A percentile compares a stretch with the other conserved stretches of the same genome.
phyloP scores from a whole-genome alignment of 2,797 vertebrate species.

The Champsocephalus esox region DNA sequence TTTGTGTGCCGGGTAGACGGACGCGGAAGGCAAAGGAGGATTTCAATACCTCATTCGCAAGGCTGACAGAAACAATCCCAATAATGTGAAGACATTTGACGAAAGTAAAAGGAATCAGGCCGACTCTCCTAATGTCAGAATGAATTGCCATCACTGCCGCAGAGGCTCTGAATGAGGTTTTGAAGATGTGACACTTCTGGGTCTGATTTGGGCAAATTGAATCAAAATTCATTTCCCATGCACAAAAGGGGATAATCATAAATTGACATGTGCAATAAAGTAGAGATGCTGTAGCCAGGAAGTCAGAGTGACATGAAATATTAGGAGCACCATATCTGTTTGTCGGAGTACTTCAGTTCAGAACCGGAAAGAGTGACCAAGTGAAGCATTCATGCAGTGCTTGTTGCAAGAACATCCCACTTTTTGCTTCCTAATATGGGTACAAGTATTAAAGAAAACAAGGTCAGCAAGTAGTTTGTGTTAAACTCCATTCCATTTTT shows the following conservation, averaged over 20 bases:
- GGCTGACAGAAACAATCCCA: constrained; percentile 59
- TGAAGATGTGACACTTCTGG: constrained; percentile 66
- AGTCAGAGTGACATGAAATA: constrained; percentile 37
- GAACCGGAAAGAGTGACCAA: constrained; percentile 12
- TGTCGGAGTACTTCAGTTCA: constrained; percentile 6
- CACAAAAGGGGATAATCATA: constrained; percentile 47
- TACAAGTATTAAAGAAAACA: neutral
- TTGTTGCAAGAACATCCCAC: neutral
- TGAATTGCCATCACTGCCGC: constrained; percentile 53
- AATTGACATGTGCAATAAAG: constrained; percentile 52
- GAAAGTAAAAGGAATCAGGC: constrained; percentile 44
- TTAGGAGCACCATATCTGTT: constrained; percentile 24
- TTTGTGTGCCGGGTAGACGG: constrained; percentile 52
- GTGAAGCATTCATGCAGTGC: neutral
- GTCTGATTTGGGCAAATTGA: constrained; percentile 59
- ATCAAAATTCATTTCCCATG: constrained; percentile 21
- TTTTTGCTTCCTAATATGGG: too few species aligned
- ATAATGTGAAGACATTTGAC: constrained; percentile 48
- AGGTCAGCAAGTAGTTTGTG: neutral
- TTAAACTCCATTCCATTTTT: neutral
- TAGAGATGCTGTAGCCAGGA: constrained; percentile 25
- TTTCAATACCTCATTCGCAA: constrained; percentile 60
- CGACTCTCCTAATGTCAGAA: constrained; percentile 34
- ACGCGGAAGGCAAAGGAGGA: constrained; percentile 32
- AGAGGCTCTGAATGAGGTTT: constrained; percentile 37